These are phyloP conservation scores for Phymatocera aterrima DNA, from an alignment of 2,888 invertebrate genomes.

Conservation along the genomic window DNA sequence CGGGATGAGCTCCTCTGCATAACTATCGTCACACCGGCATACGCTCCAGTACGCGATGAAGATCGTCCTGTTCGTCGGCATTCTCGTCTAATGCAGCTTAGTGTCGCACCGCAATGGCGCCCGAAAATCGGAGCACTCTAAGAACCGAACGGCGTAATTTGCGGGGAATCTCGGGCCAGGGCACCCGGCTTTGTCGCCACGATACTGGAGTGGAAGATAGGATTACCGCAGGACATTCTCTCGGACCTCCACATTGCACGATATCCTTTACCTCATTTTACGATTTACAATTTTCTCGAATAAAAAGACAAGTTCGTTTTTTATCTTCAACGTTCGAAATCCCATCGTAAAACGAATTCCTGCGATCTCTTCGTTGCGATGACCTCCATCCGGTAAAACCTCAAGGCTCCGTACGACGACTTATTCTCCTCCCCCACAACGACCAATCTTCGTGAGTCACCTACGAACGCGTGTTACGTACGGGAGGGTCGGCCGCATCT, in stretches of 20 bases:
- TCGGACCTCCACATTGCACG: not conserved
- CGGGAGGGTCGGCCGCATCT: constrained; percentile 18
- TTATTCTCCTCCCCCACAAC: not conserved
- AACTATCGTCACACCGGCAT: not conserved
- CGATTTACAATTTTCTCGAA: not conserved
- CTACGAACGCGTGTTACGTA: not conserved
- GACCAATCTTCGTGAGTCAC: constrained; percentile 30
- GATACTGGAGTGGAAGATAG: constrained; percentile 45
- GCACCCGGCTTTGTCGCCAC: constrained; percentile 10
- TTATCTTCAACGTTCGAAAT: not conserved
- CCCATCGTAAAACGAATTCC: not conserved
- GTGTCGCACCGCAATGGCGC: constrained; percentile 24
- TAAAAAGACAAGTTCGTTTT: too few relatives aligned
- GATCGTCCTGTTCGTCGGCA: constrained; percentile 23
- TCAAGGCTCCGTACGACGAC: not conserved
- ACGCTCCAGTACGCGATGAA: constrained; percentile 44
- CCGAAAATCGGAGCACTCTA: constrained; percentile 25
- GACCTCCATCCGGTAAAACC: not conserved
- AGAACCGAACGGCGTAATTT: constrained; percentile 30
- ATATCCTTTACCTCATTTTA: not conserved
- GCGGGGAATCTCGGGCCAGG: not conserved
- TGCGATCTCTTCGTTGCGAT: not conserved
- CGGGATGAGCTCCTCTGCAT: constrained; percentile 16
- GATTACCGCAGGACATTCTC: constrained; percentile 9
- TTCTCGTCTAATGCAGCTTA: constrained; percentile 41